phyloP scores from a whole-genome alignment of 2,113 vertebrate genomes.

The Mystacornis crossleyi region DNA sequence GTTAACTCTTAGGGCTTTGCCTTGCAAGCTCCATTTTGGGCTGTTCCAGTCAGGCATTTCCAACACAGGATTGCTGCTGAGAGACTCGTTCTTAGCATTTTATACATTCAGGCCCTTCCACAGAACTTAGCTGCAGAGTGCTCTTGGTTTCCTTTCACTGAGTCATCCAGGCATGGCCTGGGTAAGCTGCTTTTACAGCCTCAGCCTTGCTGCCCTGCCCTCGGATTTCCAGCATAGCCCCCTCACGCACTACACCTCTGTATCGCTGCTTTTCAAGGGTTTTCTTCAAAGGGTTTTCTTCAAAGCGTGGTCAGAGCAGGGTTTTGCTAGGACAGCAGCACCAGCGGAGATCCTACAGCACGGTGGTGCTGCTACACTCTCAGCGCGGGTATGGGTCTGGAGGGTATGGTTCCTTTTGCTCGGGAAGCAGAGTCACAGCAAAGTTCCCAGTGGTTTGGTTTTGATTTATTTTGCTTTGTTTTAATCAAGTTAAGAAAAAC shows the following conservation, averaged over 20 bases:
- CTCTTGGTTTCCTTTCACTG: neutral
- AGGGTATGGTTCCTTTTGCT: neutral
- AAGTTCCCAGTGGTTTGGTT: neutral
- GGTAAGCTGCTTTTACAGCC: neutral
- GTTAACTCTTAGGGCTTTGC: neutral
- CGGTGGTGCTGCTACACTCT: neutral
- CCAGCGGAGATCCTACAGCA: neutral
- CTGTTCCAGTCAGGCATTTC: neutral
- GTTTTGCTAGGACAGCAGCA: neutral
- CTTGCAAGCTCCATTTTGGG: neutral
- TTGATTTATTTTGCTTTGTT: neutral
- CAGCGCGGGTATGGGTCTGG: neutral
- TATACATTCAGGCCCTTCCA: neutral
- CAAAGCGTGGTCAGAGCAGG: neutral
- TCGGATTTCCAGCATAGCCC: neutral
- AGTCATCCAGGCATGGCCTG: neutral
- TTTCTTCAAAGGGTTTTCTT: neutral
- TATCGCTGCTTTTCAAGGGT: neutral
- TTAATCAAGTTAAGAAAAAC: neutral
- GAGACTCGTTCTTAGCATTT: neutral
- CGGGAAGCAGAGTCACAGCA: neutral
- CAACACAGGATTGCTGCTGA: neutral
- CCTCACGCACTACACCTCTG: neutral
- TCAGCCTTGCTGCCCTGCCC: neutral
- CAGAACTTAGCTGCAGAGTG: neutral